Percentiles rank a stretch among this genome's conserved stretches.
Evolutionary conservation across 2,888 invertebrate species (phyloP).

Genomic region (Phyllotreta striolata): DNA sequence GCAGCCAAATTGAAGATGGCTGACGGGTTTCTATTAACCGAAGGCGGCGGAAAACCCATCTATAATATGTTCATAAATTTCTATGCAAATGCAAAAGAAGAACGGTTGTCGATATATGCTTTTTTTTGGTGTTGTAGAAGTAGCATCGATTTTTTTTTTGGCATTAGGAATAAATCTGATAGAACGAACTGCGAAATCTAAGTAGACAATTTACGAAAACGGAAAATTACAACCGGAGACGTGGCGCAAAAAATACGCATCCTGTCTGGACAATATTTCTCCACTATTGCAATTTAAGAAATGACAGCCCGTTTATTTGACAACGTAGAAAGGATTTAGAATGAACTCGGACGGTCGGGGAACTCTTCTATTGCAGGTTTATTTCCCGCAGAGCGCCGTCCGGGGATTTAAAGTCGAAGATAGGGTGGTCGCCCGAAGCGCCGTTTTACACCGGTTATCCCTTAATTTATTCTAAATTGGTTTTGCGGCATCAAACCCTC

Average conservation of each 20-base stretch:
- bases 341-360: conserved; percentile 9
- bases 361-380: conserved; percentile 11
- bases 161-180: background rate
- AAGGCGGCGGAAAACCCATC: background rate
- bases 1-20: conserved; percentile 13
- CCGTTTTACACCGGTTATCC: conserved; percentile 9
- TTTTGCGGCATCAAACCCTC: conserved; percentile 1
- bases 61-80: background rate
- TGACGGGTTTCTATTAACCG: conserved; percentile 15
- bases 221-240: conserved; percentile 6
- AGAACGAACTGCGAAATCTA: background rate
- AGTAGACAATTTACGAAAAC: conserved; percentile 4
- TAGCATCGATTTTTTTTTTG: no score
- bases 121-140: no score
- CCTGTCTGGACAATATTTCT: conserved; percentile 8
- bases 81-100: no score
- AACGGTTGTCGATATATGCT: no score
- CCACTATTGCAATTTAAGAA: conserved; percentile 13
- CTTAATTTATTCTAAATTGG: conserved; percentile 12
- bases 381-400: conserved; percentile 10
- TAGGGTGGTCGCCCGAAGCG: conserved; percentile 13
- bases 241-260: conserved; percentile 2
- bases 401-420: conserved; percentile 10
- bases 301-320: conserved; percentile 12
- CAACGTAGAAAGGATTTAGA: conserved; percentile 9